Evolutionary conservation across 2,888 invertebrate species (phyloP), one percentile per base, ranked within the genome.

Genomic region (Zaprionus lineosus): DNA sequence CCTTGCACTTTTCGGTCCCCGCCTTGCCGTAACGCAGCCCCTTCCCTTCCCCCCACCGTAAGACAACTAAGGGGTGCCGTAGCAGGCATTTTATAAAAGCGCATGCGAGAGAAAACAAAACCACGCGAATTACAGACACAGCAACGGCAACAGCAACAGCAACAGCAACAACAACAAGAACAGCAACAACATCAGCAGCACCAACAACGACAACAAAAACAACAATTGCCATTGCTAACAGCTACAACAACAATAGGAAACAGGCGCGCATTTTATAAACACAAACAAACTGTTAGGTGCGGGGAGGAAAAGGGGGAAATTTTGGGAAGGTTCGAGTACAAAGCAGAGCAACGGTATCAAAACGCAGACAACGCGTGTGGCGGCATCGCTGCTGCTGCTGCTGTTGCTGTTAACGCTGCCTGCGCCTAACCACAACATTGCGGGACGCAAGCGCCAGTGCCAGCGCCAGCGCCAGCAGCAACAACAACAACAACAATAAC

Each of bases 61-160:
- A n/a, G n/a, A n/a, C n/a, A n/a, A n/a, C n/a, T n/a, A n/a, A n/a
- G 70, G 66, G 51, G 43, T 28, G 51, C 21, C 15, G 40, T 18
- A 39, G 34, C 18, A 63, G 67, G 73, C 62, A 67, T 63, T 72
- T 72, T 53, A 55, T 61, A 71, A 71, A 71, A 72, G 72, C 62
- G 70, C 70, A 67, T 63, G 69, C 63, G 61, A 68, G 64, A 67
- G 74, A 84, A 84, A 84, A 81, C 78, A 81, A 77, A 74, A 81
- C 63, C 64, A 76, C 55, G 76, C 74, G 73, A 71, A 68, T 74
- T 79, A 65, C 79, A 83, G 29, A 52, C 51, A 53, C 43, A 56
- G 33, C 39, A 62, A 59, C 58, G 48, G 46, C 39, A 52, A 41
- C 28, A 43, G 16, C 41, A 31, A 33, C 51, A 60, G 40, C 52